These are phyloP conservation scores for Pterocles orientalis DNA, from an alignment of 2,113 vertebrate genomes.

Conservation along the genomic window DNA sequence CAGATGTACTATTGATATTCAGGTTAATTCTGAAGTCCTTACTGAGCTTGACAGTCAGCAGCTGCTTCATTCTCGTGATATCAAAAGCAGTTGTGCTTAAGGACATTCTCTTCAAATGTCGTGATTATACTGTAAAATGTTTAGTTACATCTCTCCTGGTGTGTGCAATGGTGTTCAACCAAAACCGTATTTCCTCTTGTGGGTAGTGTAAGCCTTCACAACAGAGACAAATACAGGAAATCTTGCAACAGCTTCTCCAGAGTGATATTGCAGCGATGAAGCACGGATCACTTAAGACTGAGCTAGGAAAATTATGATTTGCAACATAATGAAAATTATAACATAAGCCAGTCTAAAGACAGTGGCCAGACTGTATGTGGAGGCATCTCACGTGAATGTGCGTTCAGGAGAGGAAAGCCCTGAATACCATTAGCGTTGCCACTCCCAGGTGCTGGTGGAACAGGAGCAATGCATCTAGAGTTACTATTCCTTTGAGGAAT, in stretches of 20 bases:
- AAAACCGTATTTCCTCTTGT: background rate
- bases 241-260: background rate
- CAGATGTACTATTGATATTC: background rate
- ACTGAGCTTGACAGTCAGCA: background rate
- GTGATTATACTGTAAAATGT: background rate
- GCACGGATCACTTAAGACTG: background rate
- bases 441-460: background rate
- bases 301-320: background rate
- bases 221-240: background rate
- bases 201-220: background rate
- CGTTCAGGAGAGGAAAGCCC: background rate
- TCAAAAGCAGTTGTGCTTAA: background rate
- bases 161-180: background rate
- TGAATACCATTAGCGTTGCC: background rate
- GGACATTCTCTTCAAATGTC: background rate
- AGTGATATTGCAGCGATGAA: background rate
- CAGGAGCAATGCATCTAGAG: background rate
- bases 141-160: background rate
- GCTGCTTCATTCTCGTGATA: background rate
- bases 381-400: rapidly evolving
- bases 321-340: background rate
- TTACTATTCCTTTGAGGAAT: background rate
- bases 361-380: rapidly evolving
- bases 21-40: background rate
- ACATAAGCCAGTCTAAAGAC: rapidly evolving